Base-by-base conservation (phyloP, 2,113 vertebrate species). In the Raja brachyura region DNA sequence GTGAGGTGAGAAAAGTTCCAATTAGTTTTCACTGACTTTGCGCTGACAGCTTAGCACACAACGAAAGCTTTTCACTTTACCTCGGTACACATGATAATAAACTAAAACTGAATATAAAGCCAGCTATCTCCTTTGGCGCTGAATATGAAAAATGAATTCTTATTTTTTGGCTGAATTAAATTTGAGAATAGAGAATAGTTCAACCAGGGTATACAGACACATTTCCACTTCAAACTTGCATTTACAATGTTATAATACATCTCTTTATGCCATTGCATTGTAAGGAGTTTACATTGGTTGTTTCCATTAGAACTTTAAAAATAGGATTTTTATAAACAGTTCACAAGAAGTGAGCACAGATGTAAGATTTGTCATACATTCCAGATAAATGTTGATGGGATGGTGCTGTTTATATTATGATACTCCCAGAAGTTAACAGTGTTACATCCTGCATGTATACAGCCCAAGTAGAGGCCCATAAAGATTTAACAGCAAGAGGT, bases 251-350 rank as follows among this genome's bases (percentile, higher is more conserved):
- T 28, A 25, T 8, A n/a, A 85, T 13, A 61, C 48, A 22, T 81
- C 79, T 18, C 18, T 8, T 56, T 39, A 11, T 85, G 56, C 5
- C 54, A 85, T 56, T 83, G 5, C 54, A n/a, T 3, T 77, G 31
- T 77, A 14, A 77, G 10, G 61, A 75, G 4, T n/a, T 85, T 13
- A 61, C 4, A 4, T 59, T n/a, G 81, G 54, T 61, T 61, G 56
- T 61, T n/a, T n/a, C 81, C 25, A 61, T 85, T 59, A 59, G 25
- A 85, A 85, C 56, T n/a, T 59, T 85, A 61, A n/a, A 13, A 0
- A 85, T 61, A n/a, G 28, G 39, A 81, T 7, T 85, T 85, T 85
- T 85, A 59, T 85, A n/a, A 59, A 85, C 81, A 61, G 28, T 85
- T 85, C 3, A n/a, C 10, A 54, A 81, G 39, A 8, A 61, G 54